These are phyloP conservation scores for Leucosticte australis DNA, from an alignment of 2,113 vertebrate species.

Conservation along the genomic window DNA sequence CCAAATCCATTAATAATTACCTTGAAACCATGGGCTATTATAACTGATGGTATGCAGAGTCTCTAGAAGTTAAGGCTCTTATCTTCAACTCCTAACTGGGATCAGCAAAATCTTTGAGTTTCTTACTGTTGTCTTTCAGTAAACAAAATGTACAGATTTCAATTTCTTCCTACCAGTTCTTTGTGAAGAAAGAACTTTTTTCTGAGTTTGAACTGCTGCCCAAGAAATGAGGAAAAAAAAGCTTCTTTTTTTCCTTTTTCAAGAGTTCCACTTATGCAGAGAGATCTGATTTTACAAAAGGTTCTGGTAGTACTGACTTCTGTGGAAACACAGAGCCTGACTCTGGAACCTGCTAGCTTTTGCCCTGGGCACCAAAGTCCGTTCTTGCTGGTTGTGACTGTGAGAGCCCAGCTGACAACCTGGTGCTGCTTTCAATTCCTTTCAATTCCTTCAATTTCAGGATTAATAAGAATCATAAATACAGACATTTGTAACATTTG, in stretches of 20 bases:
- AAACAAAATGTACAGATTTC: not conserved
- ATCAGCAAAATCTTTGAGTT: not conserved
- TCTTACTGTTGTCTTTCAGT: not conserved
- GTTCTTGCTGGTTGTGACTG: not conserved
- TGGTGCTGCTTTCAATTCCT: not conserved
- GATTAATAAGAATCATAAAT: not conserved
- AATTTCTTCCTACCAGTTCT: not conserved
- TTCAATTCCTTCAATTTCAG: not conserved
- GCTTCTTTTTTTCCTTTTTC: not conserved
- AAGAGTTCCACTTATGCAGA: not conserved
- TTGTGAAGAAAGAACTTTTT: not conserved
- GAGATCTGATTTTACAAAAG: not conserved
- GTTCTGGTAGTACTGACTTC: not conserved
- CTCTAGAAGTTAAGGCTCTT: not conserved
- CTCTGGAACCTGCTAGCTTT: not conserved
- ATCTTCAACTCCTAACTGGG: not conserved
- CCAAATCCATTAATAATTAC: not conserved
- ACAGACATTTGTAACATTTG: not conserved
- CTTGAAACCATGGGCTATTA: not conserved
- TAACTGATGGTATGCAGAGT: not conserved
- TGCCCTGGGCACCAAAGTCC: not conserved
- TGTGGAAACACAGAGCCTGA: not conserved
- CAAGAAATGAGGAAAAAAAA: not conserved
- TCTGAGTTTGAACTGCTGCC: not conserved
- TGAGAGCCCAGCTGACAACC: not conserved